Conservation (phyloP, 2,797 vertebrate genomes). For the Netta rufina region DNA sequence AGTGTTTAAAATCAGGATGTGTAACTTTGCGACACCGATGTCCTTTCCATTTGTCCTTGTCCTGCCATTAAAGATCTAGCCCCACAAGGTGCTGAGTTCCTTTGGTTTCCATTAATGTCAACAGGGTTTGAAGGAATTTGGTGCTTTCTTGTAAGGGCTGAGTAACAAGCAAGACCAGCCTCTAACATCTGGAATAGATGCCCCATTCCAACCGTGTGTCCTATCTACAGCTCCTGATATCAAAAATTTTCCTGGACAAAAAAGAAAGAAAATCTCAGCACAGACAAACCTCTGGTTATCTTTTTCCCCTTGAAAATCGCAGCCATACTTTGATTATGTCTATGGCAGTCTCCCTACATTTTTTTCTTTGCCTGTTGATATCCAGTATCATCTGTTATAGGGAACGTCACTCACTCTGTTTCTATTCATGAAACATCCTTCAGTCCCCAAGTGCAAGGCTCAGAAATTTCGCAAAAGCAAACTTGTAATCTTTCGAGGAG, state of each 20-base stretch:
- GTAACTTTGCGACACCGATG: not conserved
- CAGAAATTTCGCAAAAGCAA: not conserved
- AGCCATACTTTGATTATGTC: not conserved
- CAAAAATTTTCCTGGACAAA: not conserved
- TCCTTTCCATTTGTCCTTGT: not conserved
- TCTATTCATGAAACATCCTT: not conserved
- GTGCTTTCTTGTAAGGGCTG: not conserved
- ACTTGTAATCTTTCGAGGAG: fast-evolving
- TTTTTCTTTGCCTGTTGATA: not conserved
- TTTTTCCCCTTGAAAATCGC: not conserved
- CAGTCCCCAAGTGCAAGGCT: not conserved
- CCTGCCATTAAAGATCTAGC: not conserved
- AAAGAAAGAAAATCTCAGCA: not conserved
- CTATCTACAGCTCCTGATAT: not conserved
- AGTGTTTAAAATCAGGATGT: not conserved
- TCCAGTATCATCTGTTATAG: not conserved
- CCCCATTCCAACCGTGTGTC: not conserved
- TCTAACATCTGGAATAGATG: not conserved
- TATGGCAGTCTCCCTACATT: not conserved
- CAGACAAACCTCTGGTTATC: not conserved
- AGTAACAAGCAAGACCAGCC: not conserved
- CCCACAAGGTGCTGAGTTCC: not conserved
- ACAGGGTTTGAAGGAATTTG: not conserved
- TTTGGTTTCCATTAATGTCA: not conserved
- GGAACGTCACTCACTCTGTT: not conserved